Evolutionary conservation across 2,113 vertebrate genomes (phyloP).

Genomic region (Neolamprologus toae): DNA sequence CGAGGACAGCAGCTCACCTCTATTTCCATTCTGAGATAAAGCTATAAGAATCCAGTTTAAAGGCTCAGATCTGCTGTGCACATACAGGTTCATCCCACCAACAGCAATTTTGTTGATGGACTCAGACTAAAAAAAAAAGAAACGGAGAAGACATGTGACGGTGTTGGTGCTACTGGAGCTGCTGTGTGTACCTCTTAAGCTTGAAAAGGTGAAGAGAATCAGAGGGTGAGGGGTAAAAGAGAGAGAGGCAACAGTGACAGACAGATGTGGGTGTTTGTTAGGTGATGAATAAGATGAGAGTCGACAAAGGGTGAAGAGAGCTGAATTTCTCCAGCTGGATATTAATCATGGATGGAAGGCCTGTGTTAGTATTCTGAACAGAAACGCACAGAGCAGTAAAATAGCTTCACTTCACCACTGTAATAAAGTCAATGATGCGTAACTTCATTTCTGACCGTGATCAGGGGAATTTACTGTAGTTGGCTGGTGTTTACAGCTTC

Average conservation of each 20-base stretch:
- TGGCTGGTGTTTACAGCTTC: slow-evolving; percentile 7
- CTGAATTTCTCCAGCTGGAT: not conserved
- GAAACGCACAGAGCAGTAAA: not conserved
- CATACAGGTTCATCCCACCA: slow-evolving; percentile 3
- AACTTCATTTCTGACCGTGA: not conserved
- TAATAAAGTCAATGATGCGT: slow-evolving; percentile 31
- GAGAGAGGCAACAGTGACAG: not conserved
- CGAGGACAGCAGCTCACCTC: not conserved
- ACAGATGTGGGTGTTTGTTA: slow-evolving; percentile 17
- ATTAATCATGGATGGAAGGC: slow-evolving; percentile 11
- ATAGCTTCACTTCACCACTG: not conserved
- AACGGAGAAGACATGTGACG: not conserved
- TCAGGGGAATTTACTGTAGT: slow-evolving; percentile 1
- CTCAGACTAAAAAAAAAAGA: not conserved
- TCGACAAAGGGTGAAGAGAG: not conserved
- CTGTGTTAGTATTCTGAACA: slow-evolving; percentile 9
- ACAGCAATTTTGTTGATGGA: not conserved
- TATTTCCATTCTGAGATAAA: not conserved
- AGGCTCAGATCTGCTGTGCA: not conserved
- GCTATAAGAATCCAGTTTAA: slow-evolving; percentile 38
- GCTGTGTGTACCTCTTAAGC: not conserved
- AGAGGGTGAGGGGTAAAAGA: not conserved
- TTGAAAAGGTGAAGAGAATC: not conserved
- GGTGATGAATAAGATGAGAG: slow-evolving; percentile 5
- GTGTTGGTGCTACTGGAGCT: not conserved